Evolutionary conservation across 64 coral and sea anemone genomes (phyloP).

Genomic region (Orbicella faveolata): DNA sequence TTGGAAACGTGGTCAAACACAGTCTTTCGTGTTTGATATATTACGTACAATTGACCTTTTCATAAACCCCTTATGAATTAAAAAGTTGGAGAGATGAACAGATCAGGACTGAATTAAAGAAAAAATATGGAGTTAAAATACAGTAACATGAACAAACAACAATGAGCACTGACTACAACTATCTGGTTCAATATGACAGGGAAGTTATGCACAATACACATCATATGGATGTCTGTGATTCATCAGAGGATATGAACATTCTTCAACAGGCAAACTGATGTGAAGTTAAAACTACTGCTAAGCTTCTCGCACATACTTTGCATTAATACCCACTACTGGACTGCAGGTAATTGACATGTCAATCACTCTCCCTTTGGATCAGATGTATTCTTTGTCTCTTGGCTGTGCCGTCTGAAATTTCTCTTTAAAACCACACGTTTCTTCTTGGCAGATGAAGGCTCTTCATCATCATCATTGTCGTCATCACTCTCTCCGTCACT

Average conservation of each 20-base stretch:
- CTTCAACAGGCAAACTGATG: neutral
- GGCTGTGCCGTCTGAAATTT: constrained; percentile 6
- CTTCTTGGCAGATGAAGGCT: constrained; percentile 39
- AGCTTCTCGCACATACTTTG: neutral
- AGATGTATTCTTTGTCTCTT: neutral
- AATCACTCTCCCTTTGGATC: neutral
- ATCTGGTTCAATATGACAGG: neutral
- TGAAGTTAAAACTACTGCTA: neutral
- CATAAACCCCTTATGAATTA: no score
- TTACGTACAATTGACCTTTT: no score
- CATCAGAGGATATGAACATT: neutral
- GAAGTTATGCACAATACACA: neutral
- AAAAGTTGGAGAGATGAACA: no score
- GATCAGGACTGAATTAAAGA: neutral
- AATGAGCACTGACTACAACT: neutral
- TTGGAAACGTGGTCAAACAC: no score
- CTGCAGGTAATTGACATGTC: neutral
- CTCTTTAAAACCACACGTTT: constrained; percentile 81
- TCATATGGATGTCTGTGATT: neutral
- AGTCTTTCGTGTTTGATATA: no score
- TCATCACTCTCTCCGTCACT: constrained; percentile 57
- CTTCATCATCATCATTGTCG: constrained; percentile 31
- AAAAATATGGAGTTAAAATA: neutral
- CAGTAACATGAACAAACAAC: neutral
- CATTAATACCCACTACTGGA: neutral